A percentile compares a stretch with the other conserved stretches of the same genome.
phyloP scores from a whole-genome alignment of 2,113 vertebrate species.

The Charina bottae region DNA sequence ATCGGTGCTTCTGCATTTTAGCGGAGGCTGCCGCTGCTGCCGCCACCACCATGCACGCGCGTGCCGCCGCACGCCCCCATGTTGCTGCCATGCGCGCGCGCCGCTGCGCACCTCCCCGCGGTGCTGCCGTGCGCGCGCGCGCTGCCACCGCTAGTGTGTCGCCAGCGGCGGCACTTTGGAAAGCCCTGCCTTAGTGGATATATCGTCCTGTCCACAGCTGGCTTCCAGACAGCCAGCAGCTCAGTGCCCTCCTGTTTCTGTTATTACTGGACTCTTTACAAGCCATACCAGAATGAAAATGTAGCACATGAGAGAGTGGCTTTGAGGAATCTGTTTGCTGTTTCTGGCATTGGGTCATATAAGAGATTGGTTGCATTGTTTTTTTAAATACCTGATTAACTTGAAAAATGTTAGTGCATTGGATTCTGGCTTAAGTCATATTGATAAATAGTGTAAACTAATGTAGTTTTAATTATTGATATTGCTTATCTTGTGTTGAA shows the following conservation, averaged over 20 bases:
- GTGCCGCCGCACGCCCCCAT: no score
- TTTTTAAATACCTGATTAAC: background rate
- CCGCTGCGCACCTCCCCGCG: no score
- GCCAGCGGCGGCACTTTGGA: no score
- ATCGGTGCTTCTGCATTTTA: no score
- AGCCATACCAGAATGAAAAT: background rate
- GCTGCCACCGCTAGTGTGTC: no score
- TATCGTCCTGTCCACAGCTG: background rate
- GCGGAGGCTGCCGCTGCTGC: no score
- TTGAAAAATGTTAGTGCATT: background rate
- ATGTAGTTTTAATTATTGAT: background rate
- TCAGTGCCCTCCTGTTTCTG: background rate
- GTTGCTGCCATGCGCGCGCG: no score
- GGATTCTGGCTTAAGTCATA: background rate
- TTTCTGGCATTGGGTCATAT: background rate
- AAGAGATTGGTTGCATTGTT: background rate
- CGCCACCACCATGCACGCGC: no score
- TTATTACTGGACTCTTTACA: background rate
- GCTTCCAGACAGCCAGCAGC: background rate
- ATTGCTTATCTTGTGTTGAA: background rate
- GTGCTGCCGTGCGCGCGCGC: no score
- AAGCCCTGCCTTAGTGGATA: background rate
- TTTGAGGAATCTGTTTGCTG: background rate
- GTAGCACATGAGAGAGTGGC: background rate
- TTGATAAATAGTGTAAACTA: background rate